phyloP scores from a whole-genome alignment of 23 tunicate genomes.

The Oikopleura albicans region DNA sequence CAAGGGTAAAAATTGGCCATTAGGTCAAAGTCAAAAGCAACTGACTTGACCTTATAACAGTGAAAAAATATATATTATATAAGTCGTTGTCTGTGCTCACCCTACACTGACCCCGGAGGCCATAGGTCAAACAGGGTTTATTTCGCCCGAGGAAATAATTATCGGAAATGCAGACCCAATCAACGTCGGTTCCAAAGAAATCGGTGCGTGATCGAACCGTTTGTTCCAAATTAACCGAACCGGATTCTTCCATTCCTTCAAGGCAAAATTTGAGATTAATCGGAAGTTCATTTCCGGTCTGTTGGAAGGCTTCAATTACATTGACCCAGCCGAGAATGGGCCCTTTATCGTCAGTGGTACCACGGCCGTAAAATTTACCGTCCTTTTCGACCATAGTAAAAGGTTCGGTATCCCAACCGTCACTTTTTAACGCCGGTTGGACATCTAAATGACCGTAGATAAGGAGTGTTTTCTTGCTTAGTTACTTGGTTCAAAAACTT shows the following conservation, averaged over 20 bases:
- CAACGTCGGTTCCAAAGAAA: background rate
- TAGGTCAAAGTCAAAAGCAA: no score
- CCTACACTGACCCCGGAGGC: background rate
- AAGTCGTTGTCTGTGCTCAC: background rate
- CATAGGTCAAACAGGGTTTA: conserved; percentile 8
- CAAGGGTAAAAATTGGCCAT: no score
- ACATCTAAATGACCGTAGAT: conserved; percentile 98
- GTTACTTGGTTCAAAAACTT: no score
- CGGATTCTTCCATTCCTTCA: conserved; percentile 11
- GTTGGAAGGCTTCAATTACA: background rate
- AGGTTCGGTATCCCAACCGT: conserved; percentile 17
- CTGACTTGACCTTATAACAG: no score
- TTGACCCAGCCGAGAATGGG: conserved; percentile 11
- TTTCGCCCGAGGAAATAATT: conserved; percentile 9
- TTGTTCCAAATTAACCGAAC: background rate
- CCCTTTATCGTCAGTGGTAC: conserved; percentile 11
- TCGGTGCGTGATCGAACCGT: background rate
- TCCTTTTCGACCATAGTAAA: background rate
- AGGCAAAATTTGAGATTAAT: conserved; percentile 2
- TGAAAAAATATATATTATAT: no score
- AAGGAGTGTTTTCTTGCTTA: conserved; percentile 67
- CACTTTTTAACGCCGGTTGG: conserved; percentile 18
- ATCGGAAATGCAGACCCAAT: conserved; percentile 17
- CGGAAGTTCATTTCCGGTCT: background rate
- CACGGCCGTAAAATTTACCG: background rate